Base-by-base conservation (phyloP, 2,113 vertebrate genomes). In the Nasalis larvatus region DNA sequence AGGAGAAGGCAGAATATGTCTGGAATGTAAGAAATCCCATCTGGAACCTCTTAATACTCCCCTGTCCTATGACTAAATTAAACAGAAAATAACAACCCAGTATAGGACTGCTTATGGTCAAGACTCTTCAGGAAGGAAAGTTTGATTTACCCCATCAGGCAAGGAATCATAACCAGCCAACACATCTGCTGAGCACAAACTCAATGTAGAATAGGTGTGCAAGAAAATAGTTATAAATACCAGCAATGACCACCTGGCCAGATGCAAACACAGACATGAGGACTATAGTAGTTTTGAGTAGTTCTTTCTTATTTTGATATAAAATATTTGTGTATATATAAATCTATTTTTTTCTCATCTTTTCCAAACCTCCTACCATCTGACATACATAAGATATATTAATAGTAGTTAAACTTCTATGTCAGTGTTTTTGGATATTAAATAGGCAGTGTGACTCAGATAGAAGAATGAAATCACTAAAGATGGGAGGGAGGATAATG, bases 301-400 rank as follows among this genome's bases (percentile, higher is more conserved):
- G n/a, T 69, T 54, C 23, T 86, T 92, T 58, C 47, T 86, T 86
- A 82, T 85, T 95, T 91, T 85, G n/a, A 60, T 21, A 73, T 82
- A 73, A 88, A 90, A 63, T 73, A 66, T 54, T 25, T 84, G 8
- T 18, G 3, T 60, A 42, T 18, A 25, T 87, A 49, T 8, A 84
- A 89, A 40, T 40, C 16, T 54, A 32, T 47, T 77, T 30, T 69
- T 27, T 56, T 32, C 40, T 83, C 27, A 8, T 47, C 54, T 32
- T 78, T n/a, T 93, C 42, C 35, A 83, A 93, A 85, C 27, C n/a
- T 10, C 4, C 7, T 21, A 49, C 40, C 17, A 60, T 88, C 17
- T 66, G 32, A 66, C 52, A 54, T 49, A 54, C 52, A 37, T 49
- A 30, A 35, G 37, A 56, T 78, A 4, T 37, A 16, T 80, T 87